phyloP scores from a whole-genome alignment of 2,797 vertebrate species.

The Coracias cyanogaster region DNA sequence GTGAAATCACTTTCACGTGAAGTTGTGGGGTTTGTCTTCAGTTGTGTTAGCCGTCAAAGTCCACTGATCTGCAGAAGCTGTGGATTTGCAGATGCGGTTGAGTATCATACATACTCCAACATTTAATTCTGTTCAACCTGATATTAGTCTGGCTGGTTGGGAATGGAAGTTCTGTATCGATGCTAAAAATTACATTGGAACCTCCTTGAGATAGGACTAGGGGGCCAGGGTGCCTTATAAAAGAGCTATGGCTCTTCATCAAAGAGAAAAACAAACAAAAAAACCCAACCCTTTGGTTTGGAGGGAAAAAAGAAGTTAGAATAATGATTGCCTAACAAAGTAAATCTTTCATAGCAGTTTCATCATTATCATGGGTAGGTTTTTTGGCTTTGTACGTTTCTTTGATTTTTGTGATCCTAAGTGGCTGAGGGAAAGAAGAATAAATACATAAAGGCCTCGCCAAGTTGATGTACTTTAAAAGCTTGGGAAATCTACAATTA shows the following conservation, averaged over 20 bases:
- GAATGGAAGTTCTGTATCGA: background rate
- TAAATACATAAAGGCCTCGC: background rate
- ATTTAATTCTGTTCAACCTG: background rate
- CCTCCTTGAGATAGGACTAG: background rate
- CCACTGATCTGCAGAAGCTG: background rate
- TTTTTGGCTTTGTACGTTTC: background rate
- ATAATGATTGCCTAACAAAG: background rate
- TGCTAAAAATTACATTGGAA: background rate
- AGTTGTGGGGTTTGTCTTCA: background rate
- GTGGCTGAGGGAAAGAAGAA: background rate
- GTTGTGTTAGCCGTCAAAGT: accelerated
- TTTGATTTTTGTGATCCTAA: background rate
- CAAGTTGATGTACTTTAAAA: background rate
- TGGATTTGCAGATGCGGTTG: background rate
- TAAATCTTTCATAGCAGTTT: background rate
- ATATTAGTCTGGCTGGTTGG: background rate
- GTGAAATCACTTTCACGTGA: background rate
- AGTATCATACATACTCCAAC: background rate
- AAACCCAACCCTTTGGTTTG: no score
- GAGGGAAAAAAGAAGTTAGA: accelerated
- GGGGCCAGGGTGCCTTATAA: background rate
- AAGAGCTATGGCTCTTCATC: background rate
- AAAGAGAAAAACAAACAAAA: background rate
- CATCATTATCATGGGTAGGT: background rate
- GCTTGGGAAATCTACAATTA: background rate